Conservation (phyloP, 2,113 vertebrate species). For the Euleptes europaea region DNA sequence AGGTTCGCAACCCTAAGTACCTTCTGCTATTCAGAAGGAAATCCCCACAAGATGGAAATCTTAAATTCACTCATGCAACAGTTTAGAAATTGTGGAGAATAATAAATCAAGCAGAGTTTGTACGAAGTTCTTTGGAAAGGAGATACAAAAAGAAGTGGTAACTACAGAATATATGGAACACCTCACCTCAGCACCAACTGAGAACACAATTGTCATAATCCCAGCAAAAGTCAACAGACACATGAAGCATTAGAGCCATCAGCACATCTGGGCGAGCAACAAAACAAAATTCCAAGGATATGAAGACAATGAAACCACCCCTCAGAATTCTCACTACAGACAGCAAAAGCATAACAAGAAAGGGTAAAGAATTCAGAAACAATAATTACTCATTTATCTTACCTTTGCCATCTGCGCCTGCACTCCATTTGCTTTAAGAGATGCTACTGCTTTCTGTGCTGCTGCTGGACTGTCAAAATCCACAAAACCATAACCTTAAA, state of each 20-base stretch:
- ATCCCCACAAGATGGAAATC: not conserved
- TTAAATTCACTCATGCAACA: not conserved
- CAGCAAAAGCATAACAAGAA: not conserved
- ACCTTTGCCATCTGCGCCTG: constrained; percentile 99
- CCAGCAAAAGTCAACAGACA: not conserved
- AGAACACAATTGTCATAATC: not conserved
- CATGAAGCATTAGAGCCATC: not conserved
- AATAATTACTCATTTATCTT: constrained; percentile 51
- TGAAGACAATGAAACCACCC: not conserved
- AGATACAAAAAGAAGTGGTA: not conserved
- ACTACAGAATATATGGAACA: not conserved
- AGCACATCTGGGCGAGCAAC: not conserved
- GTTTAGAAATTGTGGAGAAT: not conserved
- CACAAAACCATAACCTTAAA: constrained; percentile 96
- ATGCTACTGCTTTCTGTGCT: constrained; percentile 98
- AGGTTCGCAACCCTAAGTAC: too few species aligned
- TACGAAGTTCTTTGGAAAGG: not conserved
- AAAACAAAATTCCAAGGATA: not conserved
- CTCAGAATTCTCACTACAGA: not conserved
- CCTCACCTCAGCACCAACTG: accelerated
- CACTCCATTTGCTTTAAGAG: constrained; percentile 96
- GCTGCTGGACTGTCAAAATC: constrained; percentile 98
- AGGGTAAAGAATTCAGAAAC: not conserved
- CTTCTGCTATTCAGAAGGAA: too few species aligned
- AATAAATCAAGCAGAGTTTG: not conserved